Evolutionary conservation across 2,113 vertebrate species (phyloP).

Genomic region (Channa maculata): DNA sequence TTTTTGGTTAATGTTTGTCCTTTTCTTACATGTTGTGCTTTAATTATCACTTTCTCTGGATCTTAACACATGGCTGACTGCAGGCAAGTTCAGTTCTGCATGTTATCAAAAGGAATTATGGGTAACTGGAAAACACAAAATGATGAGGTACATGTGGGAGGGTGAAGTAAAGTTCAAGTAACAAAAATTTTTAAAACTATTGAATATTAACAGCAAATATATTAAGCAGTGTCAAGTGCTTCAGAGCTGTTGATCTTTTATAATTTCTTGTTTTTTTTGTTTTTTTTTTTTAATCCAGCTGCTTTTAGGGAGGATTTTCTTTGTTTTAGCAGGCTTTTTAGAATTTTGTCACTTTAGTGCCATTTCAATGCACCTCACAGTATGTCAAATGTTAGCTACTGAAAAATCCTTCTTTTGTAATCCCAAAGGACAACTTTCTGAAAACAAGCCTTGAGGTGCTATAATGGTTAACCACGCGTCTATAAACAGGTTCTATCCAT

Average conservation of each 20-base stretch:
- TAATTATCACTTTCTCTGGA: not conserved
- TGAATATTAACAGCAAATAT: not conserved
- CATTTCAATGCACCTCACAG: no score
- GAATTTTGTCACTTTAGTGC: no score
- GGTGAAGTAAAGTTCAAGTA: conserved; percentile 39
- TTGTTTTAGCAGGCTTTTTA: no score
- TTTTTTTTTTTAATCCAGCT: no score
- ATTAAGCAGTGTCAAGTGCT: not conserved
- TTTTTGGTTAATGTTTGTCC: not conserved
- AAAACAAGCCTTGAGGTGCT: no score
- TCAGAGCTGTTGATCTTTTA: not conserved
- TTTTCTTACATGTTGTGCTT: not conserved
- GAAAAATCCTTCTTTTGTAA: no score
- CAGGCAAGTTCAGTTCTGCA: conserved; percentile 22
- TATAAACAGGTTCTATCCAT: no score
- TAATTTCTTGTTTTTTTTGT: no score
- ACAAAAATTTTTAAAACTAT: conserved; percentile 28
- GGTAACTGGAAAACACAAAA: conserved; percentile 12
- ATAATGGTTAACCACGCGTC: no score
- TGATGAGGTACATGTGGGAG: conserved; percentile 25
- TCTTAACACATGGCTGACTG: conserved; percentile 26
- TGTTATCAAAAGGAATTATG: conserved; percentile 55
- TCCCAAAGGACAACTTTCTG: no score
- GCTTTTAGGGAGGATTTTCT: no score
- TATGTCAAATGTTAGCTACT: no score